Base-by-base conservation (phyloP, 1,140 invertebrate genomes). In the Euura saliciscinereae region DNA sequence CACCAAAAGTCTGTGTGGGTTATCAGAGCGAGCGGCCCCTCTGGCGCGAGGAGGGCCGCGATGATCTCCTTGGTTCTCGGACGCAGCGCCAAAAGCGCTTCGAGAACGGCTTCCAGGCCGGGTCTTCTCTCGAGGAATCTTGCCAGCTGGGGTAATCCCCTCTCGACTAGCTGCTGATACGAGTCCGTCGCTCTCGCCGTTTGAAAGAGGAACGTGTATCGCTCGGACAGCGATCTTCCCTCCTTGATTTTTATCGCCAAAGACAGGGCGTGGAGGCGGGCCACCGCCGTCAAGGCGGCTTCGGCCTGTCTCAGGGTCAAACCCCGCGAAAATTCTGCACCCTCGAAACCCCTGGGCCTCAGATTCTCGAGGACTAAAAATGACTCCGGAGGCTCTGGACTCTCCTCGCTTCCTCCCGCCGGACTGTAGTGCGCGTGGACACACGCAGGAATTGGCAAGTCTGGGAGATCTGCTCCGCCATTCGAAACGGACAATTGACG, bases 1-100 rank as follows among this genome's bases (percentile, higher is more conserved):
- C 93, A 93, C 94, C 94, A 95, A 81, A 95, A 95, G 79, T 95
- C 94, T 0, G 93, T 94, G 80, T 95, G 94, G 0, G 93, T 94
- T 69, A 93, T 90, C 8, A 94, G 87, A 1, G 92, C 90, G 64
- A 94, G 85, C 0, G 93, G 92, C 77, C 92, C 92, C 68, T 90
- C 86, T 0, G 91, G 91, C 1, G 91, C 88, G 7, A 94, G 84
- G 2, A 94, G 84, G 2, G 89, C 89, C 2, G 91, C 91, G 28
- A 93, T 92, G 43, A 92, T 86, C 45, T 90, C 87, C 76, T 91
- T 91, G 2, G 91, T 92, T 43, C 86, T 86, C 0, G 90, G 89
- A 72, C 90, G 80, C 6, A 92, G 80, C 0, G 87, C 82, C 28
- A 90, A 81, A 2, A 92, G 83, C 2, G 88, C 84, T 43, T 89